Evolutionary conservation across 2,888 invertebrate genomes (phyloP).

Genomic region (Archaeoteleia sp.): DNA sequence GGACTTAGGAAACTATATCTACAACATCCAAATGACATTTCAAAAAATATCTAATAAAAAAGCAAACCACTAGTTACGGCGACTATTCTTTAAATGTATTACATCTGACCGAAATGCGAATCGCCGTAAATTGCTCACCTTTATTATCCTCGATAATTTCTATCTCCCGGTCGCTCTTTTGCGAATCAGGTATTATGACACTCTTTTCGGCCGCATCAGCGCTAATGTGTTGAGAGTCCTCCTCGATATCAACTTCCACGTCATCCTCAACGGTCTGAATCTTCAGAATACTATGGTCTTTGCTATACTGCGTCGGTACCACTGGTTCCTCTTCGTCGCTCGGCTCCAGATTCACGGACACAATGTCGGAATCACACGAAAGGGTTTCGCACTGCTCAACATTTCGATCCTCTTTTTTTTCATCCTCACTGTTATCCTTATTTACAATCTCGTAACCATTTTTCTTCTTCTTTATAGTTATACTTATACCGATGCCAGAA

Average conservation of each 20-base stretch:
- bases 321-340: slow-evolving; percentile 1
- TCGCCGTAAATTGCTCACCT: too few relatives aligned
- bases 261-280: slow-evolving; percentile 60
- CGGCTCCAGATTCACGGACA: too few relatives aligned
- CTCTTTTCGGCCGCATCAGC: slow-evolving; percentile 3
- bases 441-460: slow-evolving; percentile 71
- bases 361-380: slow-evolving; percentile 52
- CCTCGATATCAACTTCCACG: slow-evolving; percentile 64
- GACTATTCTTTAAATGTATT: too few relatives aligned
- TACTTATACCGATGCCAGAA: slow-evolving; percentile 68
- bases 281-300: slow-evolving; percentile 57
- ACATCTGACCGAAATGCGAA: background rate
- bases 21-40: too few relatives aligned
- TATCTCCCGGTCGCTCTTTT: too few relatives aligned
- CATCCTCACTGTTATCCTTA: slow-evolving; percentile 57
- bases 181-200: too few relatives aligned
- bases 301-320: slow-evolving; percentile 55
- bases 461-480: slow-evolving; percentile 71
- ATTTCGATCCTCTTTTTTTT: slow-evolving; percentile 45
- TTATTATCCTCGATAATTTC: too few relatives aligned
- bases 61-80: too few relatives aligned
- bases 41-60: too few relatives aligned
- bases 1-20: too few relatives aligned
- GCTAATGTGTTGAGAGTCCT: slow-evolving; percentile 38
- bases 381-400: background rate